Evolutionary conservation across 2,888 invertebrate genomes (phyloP), one percentile per base, ranked within the genome.

Genomic region (Sarcophaga carnaria): DNA sequence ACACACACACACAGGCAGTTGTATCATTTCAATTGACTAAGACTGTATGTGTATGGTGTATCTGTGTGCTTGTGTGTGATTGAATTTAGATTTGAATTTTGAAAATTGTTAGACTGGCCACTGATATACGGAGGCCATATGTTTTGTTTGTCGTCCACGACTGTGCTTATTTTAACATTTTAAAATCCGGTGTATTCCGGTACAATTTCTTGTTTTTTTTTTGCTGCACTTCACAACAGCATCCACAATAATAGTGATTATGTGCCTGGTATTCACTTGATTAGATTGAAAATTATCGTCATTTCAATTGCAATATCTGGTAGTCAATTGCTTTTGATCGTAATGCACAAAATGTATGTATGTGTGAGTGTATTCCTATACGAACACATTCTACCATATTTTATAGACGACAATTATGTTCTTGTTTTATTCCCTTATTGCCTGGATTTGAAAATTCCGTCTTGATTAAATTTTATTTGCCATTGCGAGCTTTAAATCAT

Each of bases 241-340:
- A 60, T 80, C 78, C 80, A 37, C 78, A 71, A 79, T 54, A 71
- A 63, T 74, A 83, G 83, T 86, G 88, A 85, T 86, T 88, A 85
- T 83, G 45, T 76, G 82, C 79, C 85, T 79, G 78, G 54, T 67
- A 49, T 83, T 60, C 81, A 88, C 82, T 88, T 88, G 88, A 88
- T 88, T 88, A 88, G 88, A 88, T 88, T 88, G 88, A 88, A 88
- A 88, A 88, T 88, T 86, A 75, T 80, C 70, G 83, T 84, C 79
- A 59, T 81, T 80, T 81, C 84, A 84, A 84, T 78, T 84, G 79
- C 47, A 79, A 74, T 80, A 79, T 54, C 79, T 66, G 63, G 25
- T 67, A 83, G 83, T 86, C 77, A 76, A 85, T 81, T 85, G 77
- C 22, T 84, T 80, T 75, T 76, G 37, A 0, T 17, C 5, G 17